Evolutionary conservation across 2,113 vertebrate genomes (phyloP).

Genomic region (Caranx ignobilis): DNA sequence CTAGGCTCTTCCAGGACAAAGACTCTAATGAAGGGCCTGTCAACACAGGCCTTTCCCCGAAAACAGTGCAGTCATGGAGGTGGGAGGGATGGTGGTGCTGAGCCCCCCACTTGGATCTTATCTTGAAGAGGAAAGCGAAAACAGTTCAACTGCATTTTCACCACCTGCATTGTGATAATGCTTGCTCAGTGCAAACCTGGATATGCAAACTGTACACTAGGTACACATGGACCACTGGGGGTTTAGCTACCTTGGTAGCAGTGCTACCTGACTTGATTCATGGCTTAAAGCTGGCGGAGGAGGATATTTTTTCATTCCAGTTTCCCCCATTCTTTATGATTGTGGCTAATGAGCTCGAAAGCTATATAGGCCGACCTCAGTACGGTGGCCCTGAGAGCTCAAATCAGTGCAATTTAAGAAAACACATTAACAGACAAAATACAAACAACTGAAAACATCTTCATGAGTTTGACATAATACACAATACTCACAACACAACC

Average conservation of each 20-base stretch:
- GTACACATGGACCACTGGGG: slow-evolving; percentile 10
- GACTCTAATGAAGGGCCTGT: slow-evolving; percentile 83
- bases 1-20: slow-evolving; percentile 80
- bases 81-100: slow-evolving; percentile 49
- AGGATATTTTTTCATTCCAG: neutral
- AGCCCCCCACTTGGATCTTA: slow-evolving; percentile 43
- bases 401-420: no score
- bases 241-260: slow-evolving; percentile 19
- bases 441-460: neutral
- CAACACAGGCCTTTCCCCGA: slow-evolving; percentile 62
- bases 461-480: no score
- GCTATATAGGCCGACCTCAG: neutral
- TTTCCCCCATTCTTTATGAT: no score
- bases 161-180: slow-evolving; percentile 35
- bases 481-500: no score
- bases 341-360: neutral
- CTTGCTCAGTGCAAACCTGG: slow-evolving; percentile 38
- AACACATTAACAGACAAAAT: no score
- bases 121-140: slow-evolving; percentile 38
- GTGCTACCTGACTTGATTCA: slow-evolving; percentile 24
- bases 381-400: no score
- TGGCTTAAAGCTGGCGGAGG: neutral
- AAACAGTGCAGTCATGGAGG: slow-evolving; percentile 59
- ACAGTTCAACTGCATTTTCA: slow-evolving; percentile 42
- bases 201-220: slow-evolving; percentile 24